These are phyloP conservation scores for Clarias macrocephalus DNA, from an alignment of 2,113 vertebrate genomes.

Conservation along the genomic window DNA sequence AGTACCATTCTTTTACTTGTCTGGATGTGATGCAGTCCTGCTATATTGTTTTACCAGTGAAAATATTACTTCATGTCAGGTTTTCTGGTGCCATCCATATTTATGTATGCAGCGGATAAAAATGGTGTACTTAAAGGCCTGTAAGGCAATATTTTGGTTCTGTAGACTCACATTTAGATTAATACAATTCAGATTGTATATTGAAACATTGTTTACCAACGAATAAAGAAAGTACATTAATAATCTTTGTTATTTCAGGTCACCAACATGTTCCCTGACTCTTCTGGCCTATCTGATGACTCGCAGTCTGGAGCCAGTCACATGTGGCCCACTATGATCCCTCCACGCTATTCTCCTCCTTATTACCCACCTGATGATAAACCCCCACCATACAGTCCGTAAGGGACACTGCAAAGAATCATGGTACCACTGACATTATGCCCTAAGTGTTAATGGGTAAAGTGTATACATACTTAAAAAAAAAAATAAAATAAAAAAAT, in stretches of 20 bases:
- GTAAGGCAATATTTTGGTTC: background rate
- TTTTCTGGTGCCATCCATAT: background rate
- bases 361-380: slow-evolving; percentile 95
- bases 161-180: background rate
- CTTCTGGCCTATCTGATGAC: slow-evolving; percentile 89
- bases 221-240: background rate
- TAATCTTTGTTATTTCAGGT: slow-evolving; percentile 68
- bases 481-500: too few species aligned
- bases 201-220: background rate
- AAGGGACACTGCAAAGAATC: slow-evolving; percentile 41
- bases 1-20: background rate
- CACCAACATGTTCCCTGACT: slow-evolving; percentile 84
- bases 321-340: slow-evolving; percentile 89
- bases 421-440: background rate
- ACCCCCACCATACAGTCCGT: slow-evolving; percentile 95
- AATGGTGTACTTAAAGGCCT: background rate
- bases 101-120: background rate
- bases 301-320: slow-evolving; percentile 91
- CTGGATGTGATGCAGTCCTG: background rate
- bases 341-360: slow-evolving; percentile 91
- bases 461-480: slow-evolving; percentile 26
- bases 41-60: background rate
- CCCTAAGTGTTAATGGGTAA: background rate
- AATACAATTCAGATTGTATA: background rate
- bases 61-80: background rate